phyloP scores from a whole-genome alignment of 2,797 vertebrate genomes.

The Chelmon rostratus region DNA sequence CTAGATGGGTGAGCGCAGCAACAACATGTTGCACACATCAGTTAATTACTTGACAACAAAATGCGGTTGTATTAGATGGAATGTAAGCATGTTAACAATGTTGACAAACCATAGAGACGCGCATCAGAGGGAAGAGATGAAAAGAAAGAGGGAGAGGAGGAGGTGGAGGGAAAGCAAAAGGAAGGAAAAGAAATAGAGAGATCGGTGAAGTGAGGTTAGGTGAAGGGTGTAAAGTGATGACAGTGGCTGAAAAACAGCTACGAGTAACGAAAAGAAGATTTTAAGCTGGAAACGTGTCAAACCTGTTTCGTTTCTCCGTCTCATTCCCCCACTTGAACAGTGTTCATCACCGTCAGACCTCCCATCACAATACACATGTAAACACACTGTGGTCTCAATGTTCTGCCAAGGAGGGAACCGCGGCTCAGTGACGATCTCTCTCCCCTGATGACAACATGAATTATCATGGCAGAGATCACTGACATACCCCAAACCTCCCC shows the following conservation, averaged over 20 bases:
- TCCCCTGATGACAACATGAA: constrained; percentile 48
- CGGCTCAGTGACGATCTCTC: constrained; percentile 48
- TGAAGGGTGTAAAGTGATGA: constrained; percentile 24
- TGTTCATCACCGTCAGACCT: constrained; percentile 38
- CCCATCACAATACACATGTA: constrained; percentile 51
- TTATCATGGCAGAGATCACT: constrained; percentile 42
- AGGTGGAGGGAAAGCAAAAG: background rate
- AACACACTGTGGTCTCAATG: constrained; percentile 47
- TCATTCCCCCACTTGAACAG: constrained; percentile 4
- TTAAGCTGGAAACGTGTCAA: constrained; percentile 33
- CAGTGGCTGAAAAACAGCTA: constrained; percentile 27
- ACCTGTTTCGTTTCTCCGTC: constrained; percentile 44
- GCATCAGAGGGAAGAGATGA: constrained; percentile 10
- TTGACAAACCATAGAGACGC: constrained; percentile 55
- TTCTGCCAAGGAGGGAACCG: constrained; percentile 47
- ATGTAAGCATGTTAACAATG: constrained; percentile 59
- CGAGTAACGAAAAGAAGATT: constrained; percentile 11
- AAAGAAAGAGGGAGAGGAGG: constrained; percentile 10
- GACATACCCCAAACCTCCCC: constrained; percentile 39
- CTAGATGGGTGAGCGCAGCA: constrained; percentile 55
- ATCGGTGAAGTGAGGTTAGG: constrained; percentile 4
- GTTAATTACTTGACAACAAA: constrained; percentile 68
- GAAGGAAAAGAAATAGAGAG: background rate
- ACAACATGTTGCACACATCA: constrained; percentile 75
- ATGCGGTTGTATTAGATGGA: constrained; percentile 63